These are phyloP conservation scores for Capitulum mitella DNA, from an alignment of 2,888 invertebrate species.

Conservation along the genomic window DNA sequence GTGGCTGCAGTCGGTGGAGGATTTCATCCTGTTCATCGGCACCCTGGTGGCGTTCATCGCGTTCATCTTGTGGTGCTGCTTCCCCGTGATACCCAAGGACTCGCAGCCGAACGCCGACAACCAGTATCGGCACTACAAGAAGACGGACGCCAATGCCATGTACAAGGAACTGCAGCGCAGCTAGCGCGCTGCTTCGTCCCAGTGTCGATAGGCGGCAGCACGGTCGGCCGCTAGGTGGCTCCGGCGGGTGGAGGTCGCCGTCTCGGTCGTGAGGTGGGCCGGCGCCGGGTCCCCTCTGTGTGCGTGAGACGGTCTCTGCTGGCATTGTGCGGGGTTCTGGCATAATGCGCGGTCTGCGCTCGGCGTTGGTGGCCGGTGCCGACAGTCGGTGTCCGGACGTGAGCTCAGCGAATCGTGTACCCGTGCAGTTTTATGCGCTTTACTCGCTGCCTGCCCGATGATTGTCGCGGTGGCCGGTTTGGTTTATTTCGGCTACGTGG, in stretches of 20 bases:
- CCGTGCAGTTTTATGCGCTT: no score
- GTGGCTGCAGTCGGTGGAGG: slow-evolving; percentile 54
- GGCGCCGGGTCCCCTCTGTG: neutral
- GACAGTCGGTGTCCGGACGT: no score
- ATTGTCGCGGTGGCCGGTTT: no score
- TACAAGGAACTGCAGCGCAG: slow-evolving; percentile 20
- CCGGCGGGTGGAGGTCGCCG: neutral
- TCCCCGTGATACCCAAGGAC: slow-evolving; percentile 52
- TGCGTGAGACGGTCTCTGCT: neutral
- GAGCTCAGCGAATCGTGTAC: no score
- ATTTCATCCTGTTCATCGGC: slow-evolving; percentile 55
- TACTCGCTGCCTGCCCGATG: no score
- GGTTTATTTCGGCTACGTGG: no score
- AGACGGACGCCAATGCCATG: slow-evolving; percentile 19
- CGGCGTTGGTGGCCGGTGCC: no score
- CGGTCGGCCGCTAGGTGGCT: neutral
- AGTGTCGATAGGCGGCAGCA: neutral
- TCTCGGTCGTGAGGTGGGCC: no score
- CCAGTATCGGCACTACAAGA: slow-evolving; percentile 19
- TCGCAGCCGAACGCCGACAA: slow-evolving; percentile 22
- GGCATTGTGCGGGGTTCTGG: neutral
- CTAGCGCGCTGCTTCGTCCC: neutral
- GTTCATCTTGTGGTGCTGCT: slow-evolving; percentile 58
- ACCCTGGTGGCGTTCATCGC: slow-evolving; percentile 57
- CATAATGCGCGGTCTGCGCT: neutral